A percentile compares a stretch with the other conserved stretches of the same genome.
phyloP scores from a whole-genome alignment of 2,888 invertebrate species.

The Chouioia cunea region DNA sequence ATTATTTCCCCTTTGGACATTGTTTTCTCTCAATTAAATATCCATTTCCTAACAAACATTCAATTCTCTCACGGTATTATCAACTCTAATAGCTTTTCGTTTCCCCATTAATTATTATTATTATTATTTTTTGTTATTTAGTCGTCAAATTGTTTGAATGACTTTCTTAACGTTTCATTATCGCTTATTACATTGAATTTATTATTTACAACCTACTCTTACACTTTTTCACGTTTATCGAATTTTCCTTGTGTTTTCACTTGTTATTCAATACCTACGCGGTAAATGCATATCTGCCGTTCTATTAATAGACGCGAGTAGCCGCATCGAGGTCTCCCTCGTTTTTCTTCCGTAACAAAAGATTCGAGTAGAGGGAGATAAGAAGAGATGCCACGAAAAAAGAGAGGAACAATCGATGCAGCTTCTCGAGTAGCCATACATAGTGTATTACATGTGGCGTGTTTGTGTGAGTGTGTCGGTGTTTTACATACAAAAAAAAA shows the following conservation, averaged over 20 bases:
- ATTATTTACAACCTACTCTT: conserved; percentile 44
- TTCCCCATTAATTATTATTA: conserved; percentile 25
- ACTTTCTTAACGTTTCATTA: conserved; percentile 42
- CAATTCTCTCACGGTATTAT: conserved; percentile 31
- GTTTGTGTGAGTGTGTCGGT: conserved; percentile 34
- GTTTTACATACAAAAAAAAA: conserved; percentile 62
- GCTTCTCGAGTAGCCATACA: conserved; percentile 15
- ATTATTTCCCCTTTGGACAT: conserved; percentile 54
- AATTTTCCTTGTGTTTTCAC: conserved; percentile 45
- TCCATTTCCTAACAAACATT: conserved; percentile 36
- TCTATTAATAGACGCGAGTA: conserved; percentile 28
- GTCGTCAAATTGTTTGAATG: conserved; percentile 40
- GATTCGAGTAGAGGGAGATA: conserved; percentile 30
- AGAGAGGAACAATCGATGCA: conserved; percentile 36
- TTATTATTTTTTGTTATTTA: neutral
- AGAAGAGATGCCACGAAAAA: conserved; percentile 22
- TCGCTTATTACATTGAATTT: conserved; percentile 32
- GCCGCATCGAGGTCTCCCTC: conserved; percentile 31
- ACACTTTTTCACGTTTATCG: conserved; percentile 34
- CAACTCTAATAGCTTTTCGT: conserved; percentile 39
- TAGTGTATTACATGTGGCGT: conserved; percentile 17
- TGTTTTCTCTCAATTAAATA: conserved; percentile 42
- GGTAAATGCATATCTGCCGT: conserved; percentile 45
- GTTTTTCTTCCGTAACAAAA: conserved; percentile 49
- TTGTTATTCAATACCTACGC: conserved; percentile 47